These are phyloP conservation scores for Paralvinella palmiformis DNA, from an alignment of 1,140 invertebrate genomes.

Conservation along the genomic window DNA sequence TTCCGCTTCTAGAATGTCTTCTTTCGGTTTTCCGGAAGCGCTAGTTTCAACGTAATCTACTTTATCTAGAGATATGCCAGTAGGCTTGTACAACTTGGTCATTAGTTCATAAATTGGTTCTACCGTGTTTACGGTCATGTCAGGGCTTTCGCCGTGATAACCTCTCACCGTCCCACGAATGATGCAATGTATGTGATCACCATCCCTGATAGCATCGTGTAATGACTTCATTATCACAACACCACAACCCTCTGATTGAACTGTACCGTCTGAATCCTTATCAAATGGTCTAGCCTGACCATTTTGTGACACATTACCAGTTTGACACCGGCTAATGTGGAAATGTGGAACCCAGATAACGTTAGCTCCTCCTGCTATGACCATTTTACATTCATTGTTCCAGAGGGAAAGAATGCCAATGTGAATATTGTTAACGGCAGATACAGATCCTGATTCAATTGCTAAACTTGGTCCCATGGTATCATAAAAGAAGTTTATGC, in stretches of 20 bases:
- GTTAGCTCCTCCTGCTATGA: neutral
- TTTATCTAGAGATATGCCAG: neutral
- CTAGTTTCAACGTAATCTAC: neutral
- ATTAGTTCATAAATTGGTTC: neutral
- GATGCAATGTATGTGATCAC: neutral
- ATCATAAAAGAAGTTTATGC: neutral
- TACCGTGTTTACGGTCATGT: neutral
- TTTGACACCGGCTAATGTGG: neutral
- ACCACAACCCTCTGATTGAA: neutral
- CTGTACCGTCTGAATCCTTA: neutral
- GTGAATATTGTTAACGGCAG: neutral
- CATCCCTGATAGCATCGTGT: neutral
- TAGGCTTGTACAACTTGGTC: neutral
- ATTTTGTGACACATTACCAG: neutral
- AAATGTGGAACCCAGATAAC: neutral
- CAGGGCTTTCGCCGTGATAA: neutral
- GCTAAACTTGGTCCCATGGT: neutral
- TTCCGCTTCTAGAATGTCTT: neutral
- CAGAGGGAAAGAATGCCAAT: neutral
- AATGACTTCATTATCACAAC: neutral
- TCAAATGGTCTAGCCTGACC: neutral
- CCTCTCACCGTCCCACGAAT: neutral
- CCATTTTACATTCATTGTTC: neutral
- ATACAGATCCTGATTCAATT: neutral
- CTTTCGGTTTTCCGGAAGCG: neutral